These are phyloP conservation scores for Andricus curvator DNA, from an alignment of 2,888 invertebrate genomes.

Conservation along the genomic window DNA sequence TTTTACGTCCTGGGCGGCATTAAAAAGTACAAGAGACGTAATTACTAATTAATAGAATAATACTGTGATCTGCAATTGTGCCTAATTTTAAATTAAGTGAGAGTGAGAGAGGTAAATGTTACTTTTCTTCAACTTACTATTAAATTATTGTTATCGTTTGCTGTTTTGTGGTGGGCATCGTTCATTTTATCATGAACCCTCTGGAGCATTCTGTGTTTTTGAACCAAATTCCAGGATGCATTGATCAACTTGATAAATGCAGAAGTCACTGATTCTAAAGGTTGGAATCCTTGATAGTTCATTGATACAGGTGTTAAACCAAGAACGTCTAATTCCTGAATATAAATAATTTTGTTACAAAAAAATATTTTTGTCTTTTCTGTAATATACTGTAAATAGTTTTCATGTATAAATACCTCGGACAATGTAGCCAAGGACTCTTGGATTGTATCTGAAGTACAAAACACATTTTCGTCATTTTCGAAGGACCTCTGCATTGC, in stretches of 20 bases:
- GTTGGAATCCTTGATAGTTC: constrained; percentile 46
- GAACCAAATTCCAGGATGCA: constrained; percentile 60
- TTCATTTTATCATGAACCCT: constrained; percentile 56
- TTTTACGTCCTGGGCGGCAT: background rate
- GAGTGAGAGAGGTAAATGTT: too few species aligned
- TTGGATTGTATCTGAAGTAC: constrained; percentile 59
- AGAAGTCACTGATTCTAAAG: constrained; percentile 48
- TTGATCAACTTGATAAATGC: constrained; percentile 58
- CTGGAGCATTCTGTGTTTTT: constrained; percentile 61
- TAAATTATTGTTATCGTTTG: constrained; percentile 59
- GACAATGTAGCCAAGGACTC: constrained; percentile 60
- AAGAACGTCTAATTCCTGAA: constrained; percentile 64
- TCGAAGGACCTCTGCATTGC: constrained; percentile 45
- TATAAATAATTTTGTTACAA: background rate
- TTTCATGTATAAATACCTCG: constrained; percentile 54
- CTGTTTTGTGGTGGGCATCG: constrained; percentile 56
- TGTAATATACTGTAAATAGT: background rate
- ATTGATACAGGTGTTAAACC: constrained; percentile 49
- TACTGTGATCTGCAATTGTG: background rate
- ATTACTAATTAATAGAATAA: background rate
- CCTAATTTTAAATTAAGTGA: background rate
- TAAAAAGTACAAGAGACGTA: background rate
- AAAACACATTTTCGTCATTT: constrained; percentile 53
- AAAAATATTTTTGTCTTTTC: too few species aligned
- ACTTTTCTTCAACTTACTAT: constrained; percentile 32